Percentiles rank a stretch among this genome's conserved stretches.
Conservation (phyloP, 2,113 vertebrate species). For the Ophthalmolycus amberensis region DNA sequence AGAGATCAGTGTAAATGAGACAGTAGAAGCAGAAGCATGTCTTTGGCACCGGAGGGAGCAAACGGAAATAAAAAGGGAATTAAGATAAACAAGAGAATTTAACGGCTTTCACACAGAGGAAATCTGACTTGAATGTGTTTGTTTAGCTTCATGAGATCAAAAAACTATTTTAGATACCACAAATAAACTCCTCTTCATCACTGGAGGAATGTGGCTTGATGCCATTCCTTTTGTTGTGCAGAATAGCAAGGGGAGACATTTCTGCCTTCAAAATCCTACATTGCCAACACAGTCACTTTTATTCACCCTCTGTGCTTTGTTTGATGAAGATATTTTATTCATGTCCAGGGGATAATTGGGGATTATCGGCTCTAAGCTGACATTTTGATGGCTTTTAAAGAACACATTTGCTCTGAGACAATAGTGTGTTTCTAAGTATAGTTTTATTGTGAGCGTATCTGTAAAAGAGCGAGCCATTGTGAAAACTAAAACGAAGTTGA, state of each 20-base stretch:
- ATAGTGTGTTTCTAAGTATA: constrained; percentile 31
- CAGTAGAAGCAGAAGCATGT: constrained; percentile 12
- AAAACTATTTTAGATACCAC: constrained; percentile 29
- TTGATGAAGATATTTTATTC: constrained; percentile 55
- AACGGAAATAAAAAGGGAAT: constrained; percentile 38
- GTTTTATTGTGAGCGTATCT: constrained; percentile 17
- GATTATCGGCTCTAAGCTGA: constrained; percentile 56
- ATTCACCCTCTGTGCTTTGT: constrained; percentile 39
- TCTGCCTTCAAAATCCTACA: constrained; percentile 26
- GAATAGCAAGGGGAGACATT: not conserved
- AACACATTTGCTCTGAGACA: constrained; percentile 41
- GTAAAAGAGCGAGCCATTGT: not conserved
- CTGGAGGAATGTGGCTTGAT: constrained; percentile 48
- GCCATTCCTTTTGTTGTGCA: constrained; percentile 55
- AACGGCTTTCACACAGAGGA: constrained; percentile 18
- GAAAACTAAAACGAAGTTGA: constrained; percentile 22
- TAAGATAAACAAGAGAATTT: constrained; percentile 43
- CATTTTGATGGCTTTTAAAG: constrained; percentile 62
- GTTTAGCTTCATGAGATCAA: constrained; percentile 26
- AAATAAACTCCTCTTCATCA: constrained; percentile 44
- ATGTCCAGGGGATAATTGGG: constrained; percentile 52
- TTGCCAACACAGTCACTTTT: constrained; percentile 38
- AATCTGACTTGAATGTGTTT: constrained; percentile 39
- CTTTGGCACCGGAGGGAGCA: constrained; percentile 11
- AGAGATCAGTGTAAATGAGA: constrained; percentile 21